Evolutionary conservation across 1,140 invertebrate genomes (phyloP), one percentile per base, ranked within the genome.

Genomic region (Bombus impatiens): DNA sequence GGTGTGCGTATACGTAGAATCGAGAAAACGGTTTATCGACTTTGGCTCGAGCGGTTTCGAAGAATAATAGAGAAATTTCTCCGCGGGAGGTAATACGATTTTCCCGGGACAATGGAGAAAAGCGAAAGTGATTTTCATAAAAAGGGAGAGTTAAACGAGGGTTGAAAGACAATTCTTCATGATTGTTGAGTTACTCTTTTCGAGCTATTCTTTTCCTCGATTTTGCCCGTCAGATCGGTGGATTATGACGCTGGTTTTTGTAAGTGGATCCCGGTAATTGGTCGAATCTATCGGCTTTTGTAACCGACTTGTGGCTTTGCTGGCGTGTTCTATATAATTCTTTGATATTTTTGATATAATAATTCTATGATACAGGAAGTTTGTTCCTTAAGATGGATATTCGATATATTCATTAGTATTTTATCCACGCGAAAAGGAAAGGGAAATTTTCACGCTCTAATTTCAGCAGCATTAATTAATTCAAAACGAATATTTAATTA

Each of bases 61-160:
- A 35, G 77, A 72, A 72, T 71, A 80, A 70, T 72, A 47, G 77
- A 32, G 76, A 79, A 84, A 84, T 84, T 78, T 78, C 76, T 78
- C 37, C 12, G 44, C 37, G 44, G 35, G 28, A 25, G 62, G 74
- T 77, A 68, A 84, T 57, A 42, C 75, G 75, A 78, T 70, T 71
- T 71, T 5, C 3, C 32, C 1, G 37, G 53, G 40, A 84, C 77
- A 72, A 84, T 84, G 42, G 76, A 44, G 40, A 32, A 71, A 71
- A 79, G 37, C 15, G 82, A 79, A 79, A 84, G 82, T 78, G 77
- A 70, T 62, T 71, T 79, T 78, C n/a, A n/a, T 28, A 28, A 65
- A 68, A 35, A 32, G 32, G 53, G 12, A 25, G 42, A 67, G 32
- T 10, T 15, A 37, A 44, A 65, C 25, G 37, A 5, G 25, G 32